Evolutionary conservation across 2,113 vertebrate species (phyloP).

Genomic region (Typhlomys cinereus): DNA sequence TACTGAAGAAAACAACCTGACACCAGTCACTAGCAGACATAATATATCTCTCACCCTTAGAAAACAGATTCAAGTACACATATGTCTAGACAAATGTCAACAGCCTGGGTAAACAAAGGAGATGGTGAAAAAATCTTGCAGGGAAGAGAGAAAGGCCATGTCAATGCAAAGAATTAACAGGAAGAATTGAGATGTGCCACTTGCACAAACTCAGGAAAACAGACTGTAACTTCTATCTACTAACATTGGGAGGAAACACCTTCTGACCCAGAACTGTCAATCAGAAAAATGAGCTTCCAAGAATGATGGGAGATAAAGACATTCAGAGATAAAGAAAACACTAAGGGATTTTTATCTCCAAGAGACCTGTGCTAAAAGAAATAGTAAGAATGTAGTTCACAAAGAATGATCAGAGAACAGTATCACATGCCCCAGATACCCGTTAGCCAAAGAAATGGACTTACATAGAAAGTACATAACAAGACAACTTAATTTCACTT

Average conservation of each 20-base stretch:
- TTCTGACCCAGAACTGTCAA: slow-evolving; percentile 22
- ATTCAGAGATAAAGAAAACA: slow-evolving; percentile 31
- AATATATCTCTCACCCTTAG: neutral
- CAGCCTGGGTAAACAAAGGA: neutral
- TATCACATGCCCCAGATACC: neutral
- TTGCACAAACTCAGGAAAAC: neutral
- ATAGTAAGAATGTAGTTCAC: neutral
- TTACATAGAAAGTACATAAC: neutral
- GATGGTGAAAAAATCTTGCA: slow-evolving; percentile 37
- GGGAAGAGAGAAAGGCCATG: neutral
- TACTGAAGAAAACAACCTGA: neutral
- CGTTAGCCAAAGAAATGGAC: neutral
- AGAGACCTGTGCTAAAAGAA: neutral
- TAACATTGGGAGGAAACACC: neutral
- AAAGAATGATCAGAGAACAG: neutral
- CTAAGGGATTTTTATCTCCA: neutral
- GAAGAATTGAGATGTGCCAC: neutral
- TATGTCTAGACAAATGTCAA: no score
- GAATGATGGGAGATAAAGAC: slow-evolving; percentile 31
- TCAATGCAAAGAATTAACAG: slow-evolving; percentile 16
- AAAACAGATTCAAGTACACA: neutral
- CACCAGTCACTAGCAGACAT: neutral
- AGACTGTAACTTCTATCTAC: neutral
- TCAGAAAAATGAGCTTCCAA: neutral
- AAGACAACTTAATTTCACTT: neutral